These are phyloP conservation scores for Australoheros facetus DNA, from an alignment of 2,797 vertebrate species.

Conservation along the genomic window DNA sequence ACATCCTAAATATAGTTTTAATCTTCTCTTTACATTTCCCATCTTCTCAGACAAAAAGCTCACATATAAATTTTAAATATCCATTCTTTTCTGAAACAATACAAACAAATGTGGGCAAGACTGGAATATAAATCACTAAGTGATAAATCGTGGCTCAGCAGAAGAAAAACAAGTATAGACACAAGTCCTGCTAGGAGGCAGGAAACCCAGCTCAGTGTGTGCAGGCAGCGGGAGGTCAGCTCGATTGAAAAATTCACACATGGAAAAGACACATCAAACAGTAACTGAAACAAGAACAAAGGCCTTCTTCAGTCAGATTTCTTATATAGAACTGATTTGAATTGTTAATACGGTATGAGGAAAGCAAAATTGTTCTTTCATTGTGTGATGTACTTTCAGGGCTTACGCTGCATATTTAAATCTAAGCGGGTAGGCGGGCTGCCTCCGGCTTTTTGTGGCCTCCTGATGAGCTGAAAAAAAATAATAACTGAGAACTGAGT, in stretches of 20 bases:
- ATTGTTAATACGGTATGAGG: slow-evolving; percentile 48
- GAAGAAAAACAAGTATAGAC: slow-evolving; percentile 47
- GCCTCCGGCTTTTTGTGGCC: slow-evolving; percentile 50
- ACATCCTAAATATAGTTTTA: slow-evolving; percentile 8
- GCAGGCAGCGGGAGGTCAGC: slow-evolving; percentile 51
- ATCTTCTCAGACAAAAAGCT: slow-evolving; percentile 12
- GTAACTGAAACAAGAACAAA: slow-evolving; percentile 50
- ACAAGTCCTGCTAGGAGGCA: slow-evolving; percentile 19
- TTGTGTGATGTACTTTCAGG: slow-evolving; percentile 32
- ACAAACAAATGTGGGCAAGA: slow-evolving; percentile 48
- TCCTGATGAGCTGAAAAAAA: slow-evolving; percentile 41
- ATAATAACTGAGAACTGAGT: slow-evolving; percentile 2
- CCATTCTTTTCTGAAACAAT: slow-evolving; percentile 10
- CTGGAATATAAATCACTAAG: slow-evolving; percentile 39
- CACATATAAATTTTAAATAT: slow-evolving; percentile 31
- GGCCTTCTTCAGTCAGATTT: slow-evolving; percentile 39
- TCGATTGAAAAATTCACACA: slow-evolving; percentile 37
- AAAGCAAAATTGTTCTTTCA: slow-evolving; percentile 41
- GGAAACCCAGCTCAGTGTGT: slow-evolving; percentile 38
- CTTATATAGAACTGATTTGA: slow-evolving; percentile 33
- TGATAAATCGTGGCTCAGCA: slow-evolving; percentile 43
- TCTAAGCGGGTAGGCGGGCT: slow-evolving; percentile 23
- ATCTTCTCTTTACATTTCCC: slow-evolving; percentile 12
- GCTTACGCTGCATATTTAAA: slow-evolving; percentile 38
- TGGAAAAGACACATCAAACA: slow-evolving; percentile 56